These are phyloP conservation scores for Pectinophora gossypiella DNA, from an alignment of 1,140 invertebrate species.

Conservation along the genomic window DNA sequence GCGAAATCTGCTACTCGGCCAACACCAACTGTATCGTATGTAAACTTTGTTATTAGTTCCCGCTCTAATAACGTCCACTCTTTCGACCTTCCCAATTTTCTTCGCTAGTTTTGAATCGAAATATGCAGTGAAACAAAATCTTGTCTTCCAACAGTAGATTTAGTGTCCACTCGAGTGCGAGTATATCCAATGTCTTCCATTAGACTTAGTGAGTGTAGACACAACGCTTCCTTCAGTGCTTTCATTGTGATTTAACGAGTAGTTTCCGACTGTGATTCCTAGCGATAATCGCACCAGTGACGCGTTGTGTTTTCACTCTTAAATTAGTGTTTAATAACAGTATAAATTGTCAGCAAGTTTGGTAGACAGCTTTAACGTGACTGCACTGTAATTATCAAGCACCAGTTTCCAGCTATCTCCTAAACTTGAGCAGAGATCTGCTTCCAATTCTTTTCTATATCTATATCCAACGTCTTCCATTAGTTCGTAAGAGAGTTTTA, in stretches of 20 bases:
- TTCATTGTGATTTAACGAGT: conserved; percentile 19
- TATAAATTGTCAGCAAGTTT: conserved; percentile 59
- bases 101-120: conserved; percentile 21
- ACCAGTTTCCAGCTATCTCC: conserved; percentile 40
- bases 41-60: conserved; percentile 61
- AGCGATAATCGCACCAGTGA: conserved; percentile 12
- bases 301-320: conserved; percentile 11
- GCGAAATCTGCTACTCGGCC: conserved; percentile 67
- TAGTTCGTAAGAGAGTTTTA: conserved; percentile 40
- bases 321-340: conserved; percentile 36
- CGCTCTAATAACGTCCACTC: conserved; percentile 23
- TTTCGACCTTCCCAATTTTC: conserved; percentile 34
- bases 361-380: conserved; percentile 72
- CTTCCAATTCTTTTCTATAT: conserved; percentile 20
- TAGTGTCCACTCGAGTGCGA: conserved; percentile 39
- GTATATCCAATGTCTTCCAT: conserved; percentile 62
- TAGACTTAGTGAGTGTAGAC: conserved; percentile 52
- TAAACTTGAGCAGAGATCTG: conserved; percentile 15
- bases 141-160: conserved; percentile 69
- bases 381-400: conserved; percentile 68
- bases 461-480: conserved; percentile 61
- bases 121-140: conserved; percentile 69
- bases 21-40: conserved; percentile 60
- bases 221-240: conserved; percentile 20
- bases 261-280: conserved; percentile 26